Conservation (phyloP, 2,113 vertebrate species). For the Mormoops blainvillei region DNA sequence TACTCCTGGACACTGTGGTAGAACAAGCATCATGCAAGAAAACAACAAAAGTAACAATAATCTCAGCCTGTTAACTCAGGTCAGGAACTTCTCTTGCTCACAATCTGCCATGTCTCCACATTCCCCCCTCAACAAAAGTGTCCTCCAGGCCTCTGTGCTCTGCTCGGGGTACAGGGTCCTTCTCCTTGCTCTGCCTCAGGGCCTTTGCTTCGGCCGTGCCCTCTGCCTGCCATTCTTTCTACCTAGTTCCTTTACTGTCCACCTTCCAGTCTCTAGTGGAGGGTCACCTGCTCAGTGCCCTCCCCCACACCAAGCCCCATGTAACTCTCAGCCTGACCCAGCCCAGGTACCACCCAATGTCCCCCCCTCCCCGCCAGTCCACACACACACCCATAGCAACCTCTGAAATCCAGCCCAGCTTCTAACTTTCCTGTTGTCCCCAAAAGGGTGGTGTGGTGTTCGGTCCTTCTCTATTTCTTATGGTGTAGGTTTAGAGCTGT, state of each 20-base stretch:
- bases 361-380: background rate
- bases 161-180: background rate
- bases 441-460: background rate
- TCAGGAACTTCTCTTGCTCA: background rate
- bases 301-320: background rate
- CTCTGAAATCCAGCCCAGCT: background rate
- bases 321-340: background rate
- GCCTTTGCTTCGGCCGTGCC: too few species aligned
- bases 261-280: background rate
- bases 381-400: background rate
- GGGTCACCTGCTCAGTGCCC: background rate
- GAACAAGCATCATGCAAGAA: background rate
- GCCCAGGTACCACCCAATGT: accelerated
- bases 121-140: too few species aligned
- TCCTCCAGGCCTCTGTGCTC: background rate
- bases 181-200: background rate
- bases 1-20: background rate
- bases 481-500: background rate
- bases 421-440: background rate
- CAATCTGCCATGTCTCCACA: accelerated
- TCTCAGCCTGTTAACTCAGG: background rate
- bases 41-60: background rate
- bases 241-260: background rate
- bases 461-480: background rate
- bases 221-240: background rate